A percentile compares a stretch with the other conserved stretches of the same genome.
These are phyloP conservation scores for Ptychoptera contaminata DNA, from an alignment of 2,888 invertebrate genomes.

Conservation along the genomic window DNA sequence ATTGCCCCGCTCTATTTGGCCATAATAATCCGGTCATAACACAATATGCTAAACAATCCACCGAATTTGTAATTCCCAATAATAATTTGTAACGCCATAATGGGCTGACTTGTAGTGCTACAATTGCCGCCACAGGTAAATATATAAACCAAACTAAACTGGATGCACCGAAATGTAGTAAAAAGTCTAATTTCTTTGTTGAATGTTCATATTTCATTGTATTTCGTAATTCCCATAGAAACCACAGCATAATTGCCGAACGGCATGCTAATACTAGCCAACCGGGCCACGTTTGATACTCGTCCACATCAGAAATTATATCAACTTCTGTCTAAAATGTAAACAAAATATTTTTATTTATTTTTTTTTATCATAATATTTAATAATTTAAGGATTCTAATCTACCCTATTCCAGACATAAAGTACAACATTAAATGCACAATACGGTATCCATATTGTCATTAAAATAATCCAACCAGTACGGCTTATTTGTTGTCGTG, in stretches of 20 bases:
- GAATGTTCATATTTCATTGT: conserved; percentile 71
- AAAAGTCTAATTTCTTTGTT: conserved; percentile 74
- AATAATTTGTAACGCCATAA: conserved; percentile 92
- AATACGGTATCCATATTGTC: conserved; percentile 77
- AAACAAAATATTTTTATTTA: conserved; percentile 2
- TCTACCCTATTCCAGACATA: conserved; percentile 97
- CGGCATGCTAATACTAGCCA: conserved; percentile 81
- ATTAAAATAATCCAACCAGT: conserved; percentile 43
- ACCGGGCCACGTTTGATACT: conserved; percentile 96
- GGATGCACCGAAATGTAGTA: conserved; percentile 92
- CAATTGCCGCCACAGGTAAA: conserved; percentile 82
- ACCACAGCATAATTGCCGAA: conserved; percentile 72
- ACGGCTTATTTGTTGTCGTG: conserved; percentile 73
- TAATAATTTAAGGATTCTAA: conserved; percentile 23
- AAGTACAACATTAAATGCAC: conserved; percentile 76
- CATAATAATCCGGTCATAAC: conserved; percentile 91
- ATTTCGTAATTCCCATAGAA: conserved; percentile 54
- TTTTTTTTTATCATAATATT: background rate
- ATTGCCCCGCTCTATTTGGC: conserved; percentile 88
- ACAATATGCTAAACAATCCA: conserved; percentile 87
- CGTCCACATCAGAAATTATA: conserved; percentile 89
- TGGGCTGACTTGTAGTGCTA: conserved; percentile 83
- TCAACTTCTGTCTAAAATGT: conserved; percentile 76
- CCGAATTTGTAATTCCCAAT: conserved; percentile 87
- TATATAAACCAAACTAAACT: conserved; percentile 98